These are phyloP conservation scores for Danio kyathit DNA, from an alignment of 2,797 vertebrate genomes.

Conservation along the genomic window DNA sequence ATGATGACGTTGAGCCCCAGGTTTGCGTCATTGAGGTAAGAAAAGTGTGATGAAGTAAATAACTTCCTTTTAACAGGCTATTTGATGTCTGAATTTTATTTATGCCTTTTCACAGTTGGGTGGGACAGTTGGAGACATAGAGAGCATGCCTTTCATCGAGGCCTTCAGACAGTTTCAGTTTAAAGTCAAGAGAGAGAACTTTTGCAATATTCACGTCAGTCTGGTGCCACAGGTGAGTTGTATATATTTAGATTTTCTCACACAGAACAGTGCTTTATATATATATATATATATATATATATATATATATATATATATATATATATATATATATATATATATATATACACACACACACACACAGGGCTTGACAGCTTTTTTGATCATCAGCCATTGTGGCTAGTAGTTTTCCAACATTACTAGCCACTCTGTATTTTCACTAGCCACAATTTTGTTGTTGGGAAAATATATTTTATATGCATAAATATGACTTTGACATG, in stretches of 20 bases:
- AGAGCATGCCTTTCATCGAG: conserved; percentile 98
- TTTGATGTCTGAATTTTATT: background rate
- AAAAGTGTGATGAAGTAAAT: background rate
- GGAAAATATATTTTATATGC: too few relatives aligned
- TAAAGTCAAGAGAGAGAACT: conserved; percentile 94
- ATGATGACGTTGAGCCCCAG: conserved; percentile 89
- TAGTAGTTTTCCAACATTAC: too few relatives aligned
- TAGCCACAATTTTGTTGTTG: too few relatives aligned
- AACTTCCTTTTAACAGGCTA: background rate
- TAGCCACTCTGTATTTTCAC: too few relatives aligned
- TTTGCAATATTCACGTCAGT: conserved; percentile 96
- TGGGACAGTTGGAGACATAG: conserved; percentile 94
- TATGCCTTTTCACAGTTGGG: conserved; percentile 80
- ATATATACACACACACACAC: too few relatives aligned
- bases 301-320: too few relatives aligned
- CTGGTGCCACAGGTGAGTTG: conserved; percentile 92
- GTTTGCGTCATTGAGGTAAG: conserved; percentile 96
- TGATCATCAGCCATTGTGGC: too few relatives aligned
- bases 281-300: background rate
- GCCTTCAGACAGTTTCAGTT: conserved; percentile 98
- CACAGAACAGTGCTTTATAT: background rate
- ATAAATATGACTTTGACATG: too few relatives aligned
- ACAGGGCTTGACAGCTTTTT: too few relatives aligned
- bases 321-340: too few relatives aligned
- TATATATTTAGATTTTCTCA: background rate